These are phyloP conservation scores for Epizoanthus scotinus DNA, from an alignment of 92 coral and sea anemone species.

Conservation along the genomic window DNA sequence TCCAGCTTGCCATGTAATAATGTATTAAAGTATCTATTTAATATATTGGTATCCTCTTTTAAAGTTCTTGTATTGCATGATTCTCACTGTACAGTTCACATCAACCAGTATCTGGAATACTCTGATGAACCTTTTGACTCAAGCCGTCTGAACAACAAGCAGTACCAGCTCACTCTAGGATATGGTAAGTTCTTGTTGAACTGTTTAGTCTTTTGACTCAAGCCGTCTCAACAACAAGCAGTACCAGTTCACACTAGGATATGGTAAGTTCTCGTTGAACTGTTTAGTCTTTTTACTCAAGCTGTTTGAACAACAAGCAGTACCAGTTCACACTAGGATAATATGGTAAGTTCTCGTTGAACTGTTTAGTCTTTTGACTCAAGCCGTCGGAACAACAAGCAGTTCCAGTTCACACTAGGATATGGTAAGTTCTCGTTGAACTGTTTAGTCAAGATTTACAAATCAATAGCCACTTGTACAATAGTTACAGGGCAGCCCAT, in stretches of 20 bases:
- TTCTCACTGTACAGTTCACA: constrained; percentile 56
- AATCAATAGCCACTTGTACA: no score
- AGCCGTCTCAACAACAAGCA: constrained; percentile 81
- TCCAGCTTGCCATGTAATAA: no score
- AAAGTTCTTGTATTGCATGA: background rate
- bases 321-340: constrained; percentile 71
- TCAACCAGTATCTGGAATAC: constrained; percentile 82
- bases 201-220: constrained; percentile 62
- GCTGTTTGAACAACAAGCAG: constrained; percentile 80
- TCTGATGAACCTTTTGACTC: constrained; percentile 96
- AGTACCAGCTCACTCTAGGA: constrained; percentile 74
- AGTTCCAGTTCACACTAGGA: constrained; percentile 73
- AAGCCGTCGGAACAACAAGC: constrained; percentile 75
- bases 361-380: constrained; percentile 62
- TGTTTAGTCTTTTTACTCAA: constrained; percentile 68
- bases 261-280: constrained; percentile 37
- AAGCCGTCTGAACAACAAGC: constrained; percentile 77
- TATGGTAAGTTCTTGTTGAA: constrained; percentile 35
- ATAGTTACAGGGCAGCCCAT: no score
- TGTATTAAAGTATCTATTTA: background rate
- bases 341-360: constrained; percentile 35
- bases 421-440: constrained; percentile 39
- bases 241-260: constrained; percentile 69
- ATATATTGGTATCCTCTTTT: background rate
- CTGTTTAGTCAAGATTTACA: constrained; percentile 27